Evolutionary conservation across 2,797 vertebrate species (phyloP).

Genomic region (Anguilla marmorata): DNA sequence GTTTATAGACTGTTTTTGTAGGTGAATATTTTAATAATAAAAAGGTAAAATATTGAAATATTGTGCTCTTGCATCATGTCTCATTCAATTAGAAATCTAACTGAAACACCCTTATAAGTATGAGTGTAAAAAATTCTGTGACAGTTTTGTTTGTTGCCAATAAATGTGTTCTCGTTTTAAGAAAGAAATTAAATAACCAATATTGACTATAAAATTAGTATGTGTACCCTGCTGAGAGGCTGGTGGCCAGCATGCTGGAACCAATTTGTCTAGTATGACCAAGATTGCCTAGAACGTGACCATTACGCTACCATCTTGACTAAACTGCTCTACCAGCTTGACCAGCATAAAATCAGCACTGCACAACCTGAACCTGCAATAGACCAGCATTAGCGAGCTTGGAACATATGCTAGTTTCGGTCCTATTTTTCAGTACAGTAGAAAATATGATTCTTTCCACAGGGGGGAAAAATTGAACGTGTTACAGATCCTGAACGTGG

Average conservation of each 20-base stretch:
- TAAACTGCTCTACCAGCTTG: not conserved
- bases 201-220: not conserved
- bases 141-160: not conserved
- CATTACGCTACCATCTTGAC: not conserved
- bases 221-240: not conserved
- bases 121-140: not conserved
- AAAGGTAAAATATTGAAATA: slow-evolving; percentile 69
- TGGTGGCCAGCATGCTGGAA: not conserved
- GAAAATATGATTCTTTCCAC: too few species aligned
- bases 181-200: not conserved
- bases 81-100: slow-evolving; percentile 15
- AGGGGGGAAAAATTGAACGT: too few species aligned
- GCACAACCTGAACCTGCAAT: too few species aligned
- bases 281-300: not conserved
- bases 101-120: not conserved
- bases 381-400: too few species aligned
- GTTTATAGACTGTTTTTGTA: slow-evolving; percentile 81
- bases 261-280: not conserved
- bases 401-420: too few species aligned
- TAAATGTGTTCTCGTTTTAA: not conserved
- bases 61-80: slow-evolving; percentile 27
- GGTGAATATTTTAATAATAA: slow-evolving; percentile 86
- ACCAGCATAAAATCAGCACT: too few species aligned
- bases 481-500: not conserved
- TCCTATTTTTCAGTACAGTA: too few species aligned